These are phyloP conservation scores for Fulmarus glacialis DNA, from an alignment of 2,113 vertebrate genomes.

Conservation along the genomic window DNA sequence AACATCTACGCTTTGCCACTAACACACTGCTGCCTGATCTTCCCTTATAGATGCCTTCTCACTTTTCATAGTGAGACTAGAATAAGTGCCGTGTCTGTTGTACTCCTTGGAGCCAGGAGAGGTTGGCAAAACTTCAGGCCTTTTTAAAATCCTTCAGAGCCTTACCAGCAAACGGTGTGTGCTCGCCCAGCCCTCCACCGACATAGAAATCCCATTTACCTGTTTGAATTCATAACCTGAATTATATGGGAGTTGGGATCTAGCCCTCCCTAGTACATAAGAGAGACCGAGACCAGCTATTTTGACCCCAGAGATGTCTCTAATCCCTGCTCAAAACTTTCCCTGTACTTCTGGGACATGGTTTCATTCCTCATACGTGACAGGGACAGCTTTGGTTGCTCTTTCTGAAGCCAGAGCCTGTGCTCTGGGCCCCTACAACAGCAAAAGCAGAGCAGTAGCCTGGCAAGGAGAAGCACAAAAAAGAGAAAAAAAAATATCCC, in stretches of 20 bases:
- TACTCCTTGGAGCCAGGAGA: background rate
- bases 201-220: background rate
- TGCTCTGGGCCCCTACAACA: background rate
- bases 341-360: background rate
- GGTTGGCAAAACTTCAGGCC: background rate
- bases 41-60: background rate
- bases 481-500: background rate
- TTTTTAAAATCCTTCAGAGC: background rate
- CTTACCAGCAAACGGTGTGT: background rate
- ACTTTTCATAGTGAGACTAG: background rate
- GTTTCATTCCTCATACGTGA: fast-evolving
- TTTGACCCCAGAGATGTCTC: background rate
- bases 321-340: background rate
- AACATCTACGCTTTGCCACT: background rate
- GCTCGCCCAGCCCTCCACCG: fast-evolving
- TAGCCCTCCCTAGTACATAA: background rate
- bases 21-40: background rate
- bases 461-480: background rate
- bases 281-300: background rate
- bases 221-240: background rate
- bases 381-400: background rate
- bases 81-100: background rate
- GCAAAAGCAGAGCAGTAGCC: background rate
- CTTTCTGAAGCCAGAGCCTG: background rate
- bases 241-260: background rate